Conservation (phyloP, 2,888 invertebrate species). For the Meteorus colon region DNA sequence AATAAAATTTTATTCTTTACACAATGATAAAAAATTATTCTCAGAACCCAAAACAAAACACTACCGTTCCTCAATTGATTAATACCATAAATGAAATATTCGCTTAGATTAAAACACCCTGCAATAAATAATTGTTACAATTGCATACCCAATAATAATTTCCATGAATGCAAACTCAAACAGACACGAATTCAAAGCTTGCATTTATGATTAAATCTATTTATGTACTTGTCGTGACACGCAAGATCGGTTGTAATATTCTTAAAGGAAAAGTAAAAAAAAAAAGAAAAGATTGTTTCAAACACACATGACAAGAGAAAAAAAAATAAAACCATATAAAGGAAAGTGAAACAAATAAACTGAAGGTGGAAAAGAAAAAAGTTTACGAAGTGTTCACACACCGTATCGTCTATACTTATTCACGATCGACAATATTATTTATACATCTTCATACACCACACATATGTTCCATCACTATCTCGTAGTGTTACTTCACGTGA, state of each 20-base stretch:
- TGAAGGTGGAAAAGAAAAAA: background rate
- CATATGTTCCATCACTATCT: background rate
- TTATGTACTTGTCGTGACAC: background rate
- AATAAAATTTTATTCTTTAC: too few species aligned
- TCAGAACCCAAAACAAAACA: too few species aligned
- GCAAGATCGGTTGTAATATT: background rate
- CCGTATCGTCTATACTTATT: background rate
- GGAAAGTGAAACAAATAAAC: background rate
- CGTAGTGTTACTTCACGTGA: too few species aligned
- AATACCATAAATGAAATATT: too few species aligned
- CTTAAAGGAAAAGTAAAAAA: background rate
- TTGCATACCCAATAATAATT: too few species aligned
- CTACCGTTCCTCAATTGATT: too few species aligned
- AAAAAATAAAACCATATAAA: background rate
- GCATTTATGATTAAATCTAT: background rate
- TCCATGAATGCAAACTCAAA: too few species aligned
- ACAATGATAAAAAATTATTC: too few species aligned
- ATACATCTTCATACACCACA: background rate
- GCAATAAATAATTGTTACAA: too few species aligned
- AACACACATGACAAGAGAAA: background rate
- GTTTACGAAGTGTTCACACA: background rate
- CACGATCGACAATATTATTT: background rate
- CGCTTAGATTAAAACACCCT: too few species aligned
- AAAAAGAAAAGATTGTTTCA: background rate
- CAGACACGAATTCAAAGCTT: too few species aligned